Percentiles rank a stretch among this genome's conserved stretches.
These are phyloP conservation scores for Lepidothrix coronata DNA, from an alignment of 2,113 vertebrate genomes.

Conservation along the genomic window DNA sequence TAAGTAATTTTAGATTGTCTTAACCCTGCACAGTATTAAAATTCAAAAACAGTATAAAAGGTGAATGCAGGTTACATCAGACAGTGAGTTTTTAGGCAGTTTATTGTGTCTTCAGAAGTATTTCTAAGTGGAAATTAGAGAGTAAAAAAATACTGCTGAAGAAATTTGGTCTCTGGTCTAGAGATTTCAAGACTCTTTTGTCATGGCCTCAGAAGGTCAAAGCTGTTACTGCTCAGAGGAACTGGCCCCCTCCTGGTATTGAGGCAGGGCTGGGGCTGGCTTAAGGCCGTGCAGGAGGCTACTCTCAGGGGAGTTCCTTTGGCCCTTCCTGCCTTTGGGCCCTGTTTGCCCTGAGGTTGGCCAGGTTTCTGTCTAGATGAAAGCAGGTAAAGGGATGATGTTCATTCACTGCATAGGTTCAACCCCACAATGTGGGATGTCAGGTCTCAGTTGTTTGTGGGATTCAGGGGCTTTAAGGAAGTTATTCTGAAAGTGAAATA, in stretches of 20 bases:
- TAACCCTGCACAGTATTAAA: not conserved
- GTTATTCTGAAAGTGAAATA: not conserved
- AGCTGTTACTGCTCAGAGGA: not conserved
- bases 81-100: not conserved
- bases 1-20: not conserved
- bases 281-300: not conserved
- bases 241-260: not conserved
- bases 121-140: not conserved
- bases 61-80: not conserved
- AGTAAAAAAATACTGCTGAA: not conserved
- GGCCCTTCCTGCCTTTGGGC: not conserved
- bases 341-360: not conserved
- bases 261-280: not conserved
- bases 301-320: not conserved
- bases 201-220: not conserved
- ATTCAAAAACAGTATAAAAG: not conserved
- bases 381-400: not conserved
- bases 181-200: not conserved
- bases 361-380: not conserved
- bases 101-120: not conserved
- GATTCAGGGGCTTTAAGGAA: not conserved
- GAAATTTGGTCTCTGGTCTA: not conserved
- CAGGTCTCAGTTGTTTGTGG: not conserved
- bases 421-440: not conserved
- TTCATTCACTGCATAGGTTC: fast-evolving